Conservation (phyloP, 2,113 vertebrate species). For the Varanus komodoensis region DNA sequence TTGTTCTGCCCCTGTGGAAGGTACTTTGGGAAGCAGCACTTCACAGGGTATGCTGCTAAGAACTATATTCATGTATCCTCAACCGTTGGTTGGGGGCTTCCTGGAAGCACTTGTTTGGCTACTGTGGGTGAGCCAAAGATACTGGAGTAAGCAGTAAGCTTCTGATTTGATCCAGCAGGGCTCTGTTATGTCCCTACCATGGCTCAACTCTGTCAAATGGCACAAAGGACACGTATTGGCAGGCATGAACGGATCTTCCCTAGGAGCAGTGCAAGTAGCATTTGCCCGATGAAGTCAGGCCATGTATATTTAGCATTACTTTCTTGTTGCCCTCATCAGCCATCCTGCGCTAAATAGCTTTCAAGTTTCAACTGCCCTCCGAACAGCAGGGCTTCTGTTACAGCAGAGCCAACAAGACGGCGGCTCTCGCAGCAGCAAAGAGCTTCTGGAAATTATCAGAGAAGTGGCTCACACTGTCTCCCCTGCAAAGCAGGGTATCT, state of each 20-base stretch:
- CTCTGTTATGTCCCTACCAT: not conserved
- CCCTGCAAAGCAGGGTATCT: conserved; percentile 38
- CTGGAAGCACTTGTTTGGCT: not conserved
- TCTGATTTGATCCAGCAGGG: not conserved
- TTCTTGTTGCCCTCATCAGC: conserved; percentile 26
- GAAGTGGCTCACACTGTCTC: conserved; percentile 54
- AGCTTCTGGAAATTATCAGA: conserved; percentile 35
- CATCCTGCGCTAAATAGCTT: not conserved
- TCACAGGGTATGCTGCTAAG: conserved; percentile 8
- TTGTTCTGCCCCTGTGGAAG: not conserved
- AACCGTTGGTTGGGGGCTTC: not conserved
- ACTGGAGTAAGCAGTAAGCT: not conserved
- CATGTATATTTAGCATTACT: conserved; percentile 18
- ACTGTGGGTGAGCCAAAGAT: no score
- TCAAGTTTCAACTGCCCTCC: conserved; percentile 19
- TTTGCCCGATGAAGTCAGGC: not conserved
- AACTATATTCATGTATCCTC: no score
- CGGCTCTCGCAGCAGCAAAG: conserved; percentile 39
- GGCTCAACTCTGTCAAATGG: not conserved
- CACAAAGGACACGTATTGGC: not conserved
- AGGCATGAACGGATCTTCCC: not conserved
- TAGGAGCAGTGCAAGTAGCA: not conserved
- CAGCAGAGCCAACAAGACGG: conserved; percentile 46
- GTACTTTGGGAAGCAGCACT: not conserved
- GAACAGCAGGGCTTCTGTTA: conserved; percentile 13